These are phyloP conservation scores for Salvelinus namaycush DNA, from an alignment of 2,113 vertebrate species.

Conservation along the genomic window DNA sequence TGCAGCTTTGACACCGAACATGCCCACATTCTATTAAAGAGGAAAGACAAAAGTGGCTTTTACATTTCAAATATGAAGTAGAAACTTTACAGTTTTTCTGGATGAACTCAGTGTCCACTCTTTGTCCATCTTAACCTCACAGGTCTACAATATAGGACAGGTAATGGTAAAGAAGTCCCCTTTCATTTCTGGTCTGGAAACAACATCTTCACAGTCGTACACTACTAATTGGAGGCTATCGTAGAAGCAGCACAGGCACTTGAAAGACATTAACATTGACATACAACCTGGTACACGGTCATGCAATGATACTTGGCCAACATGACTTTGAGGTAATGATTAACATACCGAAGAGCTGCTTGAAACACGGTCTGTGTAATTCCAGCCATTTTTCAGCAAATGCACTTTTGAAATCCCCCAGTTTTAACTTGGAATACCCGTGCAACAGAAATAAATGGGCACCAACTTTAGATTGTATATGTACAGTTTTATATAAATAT, in stretches of 20 bases:
- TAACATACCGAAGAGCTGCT: conserved; percentile 66
- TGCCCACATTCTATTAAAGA: conserved; percentile 44
- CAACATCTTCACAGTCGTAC: conserved; percentile 62
- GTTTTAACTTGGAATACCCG: conserved; percentile 60
- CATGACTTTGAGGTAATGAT: conserved; percentile 71
- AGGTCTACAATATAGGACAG: conserved; percentile 58
- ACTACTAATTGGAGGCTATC: conserved; percentile 67
- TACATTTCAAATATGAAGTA: conserved; percentile 53
- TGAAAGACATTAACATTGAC: conserved; percentile 77
- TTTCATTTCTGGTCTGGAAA: conserved; percentile 73
- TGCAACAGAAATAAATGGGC: conserved; percentile 78
- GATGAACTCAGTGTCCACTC: conserved; percentile 48
- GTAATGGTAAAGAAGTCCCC: conserved; percentile 73
- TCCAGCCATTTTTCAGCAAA: conserved; percentile 60
- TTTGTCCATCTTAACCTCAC: conserved; percentile 53
- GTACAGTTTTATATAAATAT: conserved; percentile 79
- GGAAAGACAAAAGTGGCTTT: conserved; percentile 54
- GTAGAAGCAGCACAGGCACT: conserved; percentile 79
- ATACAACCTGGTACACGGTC: conserved; percentile 77
- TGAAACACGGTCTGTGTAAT: conserved; percentile 61
- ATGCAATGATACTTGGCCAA: conserved; percentile 77
- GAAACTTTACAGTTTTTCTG: conserved; percentile 58
- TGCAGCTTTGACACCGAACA: conserved; percentile 55
- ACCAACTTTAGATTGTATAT: conserved; percentile 76
- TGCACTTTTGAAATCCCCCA: conserved; percentile 42